Evolutionary conservation across 2,797 vertebrate genomes (phyloP), one percentile per base, ranked within the genome.

Genomic region (Peromyscus eremicus): DNA sequence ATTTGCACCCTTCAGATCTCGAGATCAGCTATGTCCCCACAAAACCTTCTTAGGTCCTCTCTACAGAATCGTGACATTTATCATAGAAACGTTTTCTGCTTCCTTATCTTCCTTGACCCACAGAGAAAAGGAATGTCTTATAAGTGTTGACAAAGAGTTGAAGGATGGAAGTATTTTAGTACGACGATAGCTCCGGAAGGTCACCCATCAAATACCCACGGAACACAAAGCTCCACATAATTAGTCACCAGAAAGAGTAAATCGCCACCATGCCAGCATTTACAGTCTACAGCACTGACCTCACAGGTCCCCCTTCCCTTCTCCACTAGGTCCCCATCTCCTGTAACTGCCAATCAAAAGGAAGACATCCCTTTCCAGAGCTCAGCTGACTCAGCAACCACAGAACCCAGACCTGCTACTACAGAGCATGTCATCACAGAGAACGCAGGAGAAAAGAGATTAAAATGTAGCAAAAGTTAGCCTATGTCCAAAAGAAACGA

Each of bases 181-280:
- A 86, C 92, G 60, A 66, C 40, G 23, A 94, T 93, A 96, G 66
- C 76, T 97, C 79, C 90, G 84, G 97, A 97, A 98, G 93, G 73
- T 86, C 73, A 70, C 29, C 34, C 79, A 95, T 94, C 93, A 94
- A n/a, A 97, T 25, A 96, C 75, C 93, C 96, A 80, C 3, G 94
- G 97, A 98, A 97, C 82, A 95, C 75, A 98, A 98, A 84, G 75
- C 55, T 94, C 90, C 83, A 80, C 81, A 34, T 95, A 98, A 97
- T 97, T 98, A 98, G 94, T 98, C 98, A 98, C 94, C 94, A 90
- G 94, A 97, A 98, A 96, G 96, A 98, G 97, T 96, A 98, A 97
- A 97, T 96, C 1, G 32, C 96, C 93, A 97, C 77, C 92, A 40
- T 3, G 19, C 60, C 43, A 82, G 79, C 79, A 92, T 94, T 97